phyloP scores from a whole-genome alignment of 2,888 invertebrate genomes.

The Proisotoma minuta region DNA sequence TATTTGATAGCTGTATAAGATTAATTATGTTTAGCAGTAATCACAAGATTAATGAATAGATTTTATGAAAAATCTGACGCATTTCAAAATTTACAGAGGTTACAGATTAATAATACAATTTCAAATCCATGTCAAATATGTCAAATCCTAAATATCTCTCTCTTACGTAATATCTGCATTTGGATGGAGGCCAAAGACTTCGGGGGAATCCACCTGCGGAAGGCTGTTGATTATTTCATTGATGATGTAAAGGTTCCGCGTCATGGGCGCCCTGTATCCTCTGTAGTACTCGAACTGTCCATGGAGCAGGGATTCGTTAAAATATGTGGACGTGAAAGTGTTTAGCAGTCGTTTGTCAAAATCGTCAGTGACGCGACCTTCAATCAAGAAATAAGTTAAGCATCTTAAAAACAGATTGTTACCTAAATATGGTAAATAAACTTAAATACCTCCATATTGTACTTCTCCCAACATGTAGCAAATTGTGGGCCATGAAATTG shows the following conservation, averaged over 20 bases:
- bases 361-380: conserved; percentile 93
- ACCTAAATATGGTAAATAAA: not conserved
- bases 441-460: conserved; percentile 42
- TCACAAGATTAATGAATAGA: no score
- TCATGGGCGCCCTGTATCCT: conserved; percentile 84
- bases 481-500: conserved; percentile 94
- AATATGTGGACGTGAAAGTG: conserved; percentile 89
- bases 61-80: no score
- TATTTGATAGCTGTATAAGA: conserved; percentile 71
- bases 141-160: not conserved
- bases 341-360: conserved; percentile 85
- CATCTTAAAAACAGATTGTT: not conserved
- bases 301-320: conserved; percentile 79
- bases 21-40: no score
- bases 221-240: conserved; percentile 80
- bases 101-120: not conserved
- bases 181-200: conserved; percentile 91
- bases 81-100: no score
- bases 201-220: conserved; percentile 81
- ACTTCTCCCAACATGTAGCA: conserved; percentile 93
- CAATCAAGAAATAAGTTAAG: conserved; percentile 51
- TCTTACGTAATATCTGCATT: conserved; percentile 90
- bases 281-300: conserved; percentile 90
- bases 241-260: conserved; percentile 68
- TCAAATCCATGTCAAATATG: not conserved